A percentile compares a stretch with the other conserved stretches of the same genome.
Conservation (phyloP, 2,797 vertebrate species). For the Masticophis lateralis region DNA sequence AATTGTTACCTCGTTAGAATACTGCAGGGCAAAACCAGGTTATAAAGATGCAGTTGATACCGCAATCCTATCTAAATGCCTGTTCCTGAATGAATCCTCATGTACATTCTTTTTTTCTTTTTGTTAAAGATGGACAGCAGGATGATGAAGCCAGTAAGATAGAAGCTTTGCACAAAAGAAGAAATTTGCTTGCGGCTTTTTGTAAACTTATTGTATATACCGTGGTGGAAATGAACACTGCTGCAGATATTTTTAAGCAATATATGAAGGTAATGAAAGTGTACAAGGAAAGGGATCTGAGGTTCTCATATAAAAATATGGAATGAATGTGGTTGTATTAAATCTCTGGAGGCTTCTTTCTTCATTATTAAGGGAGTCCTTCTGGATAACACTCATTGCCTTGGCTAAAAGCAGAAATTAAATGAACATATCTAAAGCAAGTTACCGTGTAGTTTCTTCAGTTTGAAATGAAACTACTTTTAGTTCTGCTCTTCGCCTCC, state of each 20-base stretch:
- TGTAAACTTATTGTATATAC: slow-evolving; percentile 99
- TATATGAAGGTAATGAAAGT: slow-evolving; percentile 89
- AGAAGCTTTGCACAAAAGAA: slow-evolving; percentile 97
- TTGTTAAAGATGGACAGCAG: slow-evolving; percentile 86
- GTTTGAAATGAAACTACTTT: not conserved
- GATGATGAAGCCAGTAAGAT: slow-evolving; percentile 98
- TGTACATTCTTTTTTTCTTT: slow-evolving; percentile 21
- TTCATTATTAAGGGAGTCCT: not conserved
- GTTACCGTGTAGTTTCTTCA: not conserved
- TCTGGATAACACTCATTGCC: not conserved
- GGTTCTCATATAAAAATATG: not conserved
- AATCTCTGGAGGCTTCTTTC: not conserved
- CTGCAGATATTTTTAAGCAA: slow-evolving; percentile 98
- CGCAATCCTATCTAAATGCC: not conserved
- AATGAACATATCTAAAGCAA: not conserved
- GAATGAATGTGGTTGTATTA: not conserved
- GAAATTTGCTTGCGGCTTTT: slow-evolving; percentile 96
- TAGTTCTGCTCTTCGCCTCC: not conserved
- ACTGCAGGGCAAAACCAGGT: not conserved
- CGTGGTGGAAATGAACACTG: slow-evolving; percentile 98
- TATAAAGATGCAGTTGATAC: not conserved
- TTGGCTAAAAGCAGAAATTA: not conserved
- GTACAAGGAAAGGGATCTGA: not conserved
- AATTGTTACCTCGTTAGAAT: not conserved
- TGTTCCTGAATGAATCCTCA: slow-evolving; percentile 9